Evolutionary conservation across 2,888 invertebrate genomes (phyloP).

Genomic region (Tachina grossa): DNA sequence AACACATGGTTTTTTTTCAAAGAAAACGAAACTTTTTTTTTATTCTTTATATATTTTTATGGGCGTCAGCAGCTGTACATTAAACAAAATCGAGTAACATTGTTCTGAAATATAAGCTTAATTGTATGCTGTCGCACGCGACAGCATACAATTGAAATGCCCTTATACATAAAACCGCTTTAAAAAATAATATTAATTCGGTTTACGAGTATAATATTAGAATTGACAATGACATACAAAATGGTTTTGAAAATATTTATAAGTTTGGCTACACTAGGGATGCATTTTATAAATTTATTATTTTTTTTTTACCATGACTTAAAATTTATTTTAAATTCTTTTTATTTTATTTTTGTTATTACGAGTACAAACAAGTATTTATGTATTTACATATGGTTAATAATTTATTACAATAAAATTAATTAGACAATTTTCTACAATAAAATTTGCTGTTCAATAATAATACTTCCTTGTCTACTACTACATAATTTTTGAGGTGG

Average conservation of each 20-base stretch:
- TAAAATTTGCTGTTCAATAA: neutral
- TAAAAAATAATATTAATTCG: too few species aligned
- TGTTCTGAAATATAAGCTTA: too few species aligned
- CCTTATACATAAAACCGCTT: too few species aligned
- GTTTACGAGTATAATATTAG: too few species aligned
- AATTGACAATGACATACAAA: slow-evolving; percentile 31
- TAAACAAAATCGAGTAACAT: too few species aligned
- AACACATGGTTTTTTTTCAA: too few species aligned
- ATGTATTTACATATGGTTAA: neutral
- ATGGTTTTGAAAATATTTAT: slow-evolving; percentile 45
- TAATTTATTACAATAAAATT: neutral
- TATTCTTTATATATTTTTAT: too few species aligned
- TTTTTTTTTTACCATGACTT: neutral
- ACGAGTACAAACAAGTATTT: neutral
- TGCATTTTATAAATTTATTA: slow-evolving; percentile 1
- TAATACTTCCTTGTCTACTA: neutral
- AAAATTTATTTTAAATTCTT: slow-evolving; percentile 2
- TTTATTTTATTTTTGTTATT: neutral
- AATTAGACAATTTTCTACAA: neutral
- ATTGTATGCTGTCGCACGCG: too few species aligned
- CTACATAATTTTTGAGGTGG: neutral
- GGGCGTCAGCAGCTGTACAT: too few species aligned
- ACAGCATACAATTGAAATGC: too few species aligned
- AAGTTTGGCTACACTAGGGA: neutral
- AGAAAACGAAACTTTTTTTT: too few species aligned